Conservation (phyloP, 92 coral and sea anemone species). For the Epizoanthus illoricatus region DNA sequence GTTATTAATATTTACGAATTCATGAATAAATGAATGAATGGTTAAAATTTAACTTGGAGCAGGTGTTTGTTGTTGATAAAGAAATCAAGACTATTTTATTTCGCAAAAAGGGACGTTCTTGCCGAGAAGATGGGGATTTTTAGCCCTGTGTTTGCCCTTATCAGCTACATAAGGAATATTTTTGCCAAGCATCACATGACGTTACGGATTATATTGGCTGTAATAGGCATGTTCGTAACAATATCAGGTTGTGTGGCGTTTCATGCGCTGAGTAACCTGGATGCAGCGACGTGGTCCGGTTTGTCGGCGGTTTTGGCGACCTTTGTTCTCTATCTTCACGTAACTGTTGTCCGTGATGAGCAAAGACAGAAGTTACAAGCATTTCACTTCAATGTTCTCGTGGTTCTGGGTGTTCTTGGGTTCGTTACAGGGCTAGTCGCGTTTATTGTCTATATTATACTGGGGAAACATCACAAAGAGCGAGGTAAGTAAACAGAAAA, state of each 20-base stretch:
- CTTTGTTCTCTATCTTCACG: constrained; percentile 14
- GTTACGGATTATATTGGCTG: neutral
- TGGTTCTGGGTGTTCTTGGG: constrained; percentile 10
- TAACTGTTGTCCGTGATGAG: constrained; percentile 5
- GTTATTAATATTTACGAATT: neutral
- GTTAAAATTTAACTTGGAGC: constrained; percentile 8
- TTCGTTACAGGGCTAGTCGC: constrained; percentile 2
- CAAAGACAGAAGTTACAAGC: constrained; percentile 1
- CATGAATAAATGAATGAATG: constrained; percentile 7
- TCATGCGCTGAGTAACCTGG: constrained; percentile 11
- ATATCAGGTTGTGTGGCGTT: constrained; percentile 12
- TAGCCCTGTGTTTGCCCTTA: neutral
- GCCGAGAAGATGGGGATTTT: constrained; percentile 4
- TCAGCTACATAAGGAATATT: neutral
- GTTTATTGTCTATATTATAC: constrained; percentile 16
- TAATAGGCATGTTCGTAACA: constrained; percentile 6
- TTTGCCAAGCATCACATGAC: constrained; percentile 1
- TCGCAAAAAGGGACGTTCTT: neutral
- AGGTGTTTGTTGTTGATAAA: constrained; percentile 21
- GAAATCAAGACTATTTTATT: neutral
- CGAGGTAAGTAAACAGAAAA: constrained; percentile 2
- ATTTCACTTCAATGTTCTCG: constrained; percentile 3
- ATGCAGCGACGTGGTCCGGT: constrained; percentile 18
- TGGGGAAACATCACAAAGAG: constrained; percentile 18
- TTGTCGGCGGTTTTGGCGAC: constrained; percentile 21